Evolutionary conservation across 2,113 vertebrate species (phyloP).

Genomic region (Charadrius vociferus): DNA sequence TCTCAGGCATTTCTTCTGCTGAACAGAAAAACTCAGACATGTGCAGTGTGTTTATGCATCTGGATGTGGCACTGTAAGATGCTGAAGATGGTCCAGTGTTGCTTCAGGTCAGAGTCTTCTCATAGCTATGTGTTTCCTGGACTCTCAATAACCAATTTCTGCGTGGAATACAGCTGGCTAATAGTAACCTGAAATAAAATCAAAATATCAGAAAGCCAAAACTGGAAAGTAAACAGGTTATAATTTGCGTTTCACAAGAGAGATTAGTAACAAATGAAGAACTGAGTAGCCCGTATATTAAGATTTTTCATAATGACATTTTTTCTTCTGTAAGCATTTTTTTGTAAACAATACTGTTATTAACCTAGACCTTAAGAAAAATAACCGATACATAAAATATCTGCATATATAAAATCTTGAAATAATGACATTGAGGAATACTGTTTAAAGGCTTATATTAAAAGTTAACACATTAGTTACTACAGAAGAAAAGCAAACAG

Average conservation of each 20-base stretch:
- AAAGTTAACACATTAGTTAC: background rate
- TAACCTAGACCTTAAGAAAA: background rate
- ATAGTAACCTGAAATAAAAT: slow-evolving; percentile 79
- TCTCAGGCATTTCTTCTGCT: slow-evolving; percentile 20
- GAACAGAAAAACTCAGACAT: slow-evolving; percentile 21
- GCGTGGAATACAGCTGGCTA: slow-evolving; percentile 77
- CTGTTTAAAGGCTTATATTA: background rate
- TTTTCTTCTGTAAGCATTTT: background rate
- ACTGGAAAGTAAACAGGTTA: background rate
- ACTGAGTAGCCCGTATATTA: background rate
- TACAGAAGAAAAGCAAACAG: background rate
- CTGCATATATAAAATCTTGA: background rate
- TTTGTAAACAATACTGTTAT: background rate
- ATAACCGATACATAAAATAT: background rate
- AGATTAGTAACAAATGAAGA: background rate
- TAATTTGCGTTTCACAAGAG: background rate
- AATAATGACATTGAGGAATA: background rate
- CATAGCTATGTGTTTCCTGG: slow-evolving; percentile 55
- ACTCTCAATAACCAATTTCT: slow-evolving; percentile 81
- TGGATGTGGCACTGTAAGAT: slow-evolving; percentile 34
- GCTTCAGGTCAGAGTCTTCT: background rate
- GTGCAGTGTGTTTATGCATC: background rate
- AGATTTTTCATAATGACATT: background rate
- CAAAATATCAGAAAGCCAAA: slow-evolving; percentile 14
- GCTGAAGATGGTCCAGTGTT: slow-evolving; percentile 42